Evolutionary conservation across 2,888 invertebrate species (phyloP), one percentile per base, ranked within the genome.

Genomic region (Pyrgus malvae): DNA sequence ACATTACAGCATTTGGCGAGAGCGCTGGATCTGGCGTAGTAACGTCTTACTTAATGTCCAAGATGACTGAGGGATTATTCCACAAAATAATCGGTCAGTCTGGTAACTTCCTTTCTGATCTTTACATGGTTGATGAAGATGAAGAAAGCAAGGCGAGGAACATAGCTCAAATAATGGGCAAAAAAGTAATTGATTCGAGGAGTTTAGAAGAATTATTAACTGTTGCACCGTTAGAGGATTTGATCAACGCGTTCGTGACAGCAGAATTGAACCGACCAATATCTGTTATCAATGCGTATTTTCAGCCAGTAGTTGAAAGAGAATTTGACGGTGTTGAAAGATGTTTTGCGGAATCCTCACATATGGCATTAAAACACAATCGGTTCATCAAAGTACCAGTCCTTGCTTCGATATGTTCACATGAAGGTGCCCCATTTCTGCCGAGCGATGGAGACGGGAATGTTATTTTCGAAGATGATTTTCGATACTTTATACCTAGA

Each of bases 1-100:
- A 88, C 69, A 64, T 90, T 0, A 82, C 80, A 0, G 77, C 77
- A 4, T 71, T 72, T 46, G 90, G 88, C 0, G 89, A 89, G 68
- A 90, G 90, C 51, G 87, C 87, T 0, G 90, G 90, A 0, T 72
- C 67, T 0, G 86, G 67, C 0, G 60, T 77, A 0, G 73, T 74
- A 0, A 51, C 74, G 0, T 74, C 80, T 0, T 80, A 73, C 58
- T 48, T 87, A 25, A 72, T 72, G 0, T 76, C 79, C 0, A 72
- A 76, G 58, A 80, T 88, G 79, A 66, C 83, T 1, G 62, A 64
- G 4, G 84, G 82, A 0, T 56, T 86, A 1, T 78, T 72, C 37
- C 68, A 72, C 33, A 89, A 86, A 68, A 62, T 86, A 0, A 82
- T 90, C 7, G 59, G 70, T 0, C 78, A 81, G 46, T 87, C 89